Evolutionary conservation across 2,888 invertebrate species (phyloP).

Genomic region (Siphlonurus alternatus): DNA sequence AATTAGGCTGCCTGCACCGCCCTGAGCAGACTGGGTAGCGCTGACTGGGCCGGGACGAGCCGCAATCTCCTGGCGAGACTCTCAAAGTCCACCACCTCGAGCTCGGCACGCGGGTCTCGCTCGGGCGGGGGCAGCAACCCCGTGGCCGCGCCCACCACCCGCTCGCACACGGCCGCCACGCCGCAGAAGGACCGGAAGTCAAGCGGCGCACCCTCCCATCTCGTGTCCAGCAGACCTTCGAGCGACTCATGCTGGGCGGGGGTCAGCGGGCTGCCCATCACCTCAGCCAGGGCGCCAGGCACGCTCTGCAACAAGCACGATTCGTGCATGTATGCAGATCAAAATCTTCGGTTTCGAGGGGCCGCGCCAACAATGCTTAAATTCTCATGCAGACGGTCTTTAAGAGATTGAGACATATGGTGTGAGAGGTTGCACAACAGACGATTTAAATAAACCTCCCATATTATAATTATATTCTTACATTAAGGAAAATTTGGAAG

Average conservation of each 20-base stretch:
- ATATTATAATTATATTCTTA: too few relatives aligned
- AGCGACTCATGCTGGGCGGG: background rate
- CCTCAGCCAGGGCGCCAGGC: background rate
- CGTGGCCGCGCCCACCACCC: background rate
- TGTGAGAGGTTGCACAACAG: too few relatives aligned
- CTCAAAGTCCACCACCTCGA: background rate
- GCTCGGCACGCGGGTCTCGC: background rate
- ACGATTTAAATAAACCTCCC: too few relatives aligned
- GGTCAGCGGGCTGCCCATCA: background rate
- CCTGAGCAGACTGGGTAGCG: background rate
- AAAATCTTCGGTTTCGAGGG: too few relatives aligned
- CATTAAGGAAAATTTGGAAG: too few relatives aligned
- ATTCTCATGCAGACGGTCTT: too few relatives aligned
- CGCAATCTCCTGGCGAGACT: background rate
- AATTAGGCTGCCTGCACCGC: too few relatives aligned
- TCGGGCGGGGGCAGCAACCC: background rate
- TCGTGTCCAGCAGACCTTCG: background rate
- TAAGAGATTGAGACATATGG: too few relatives aligned
- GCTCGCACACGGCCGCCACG: background rate
- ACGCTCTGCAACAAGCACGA: background rate
- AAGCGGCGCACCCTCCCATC: background rate
- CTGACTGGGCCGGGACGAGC: background rate
- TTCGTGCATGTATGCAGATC: too few relatives aligned
- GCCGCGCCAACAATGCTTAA: too few relatives aligned
- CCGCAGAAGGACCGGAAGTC: background rate